phyloP scores from a whole-genome alignment of 2,888 invertebrate species.

The Phania funesta region DNA sequence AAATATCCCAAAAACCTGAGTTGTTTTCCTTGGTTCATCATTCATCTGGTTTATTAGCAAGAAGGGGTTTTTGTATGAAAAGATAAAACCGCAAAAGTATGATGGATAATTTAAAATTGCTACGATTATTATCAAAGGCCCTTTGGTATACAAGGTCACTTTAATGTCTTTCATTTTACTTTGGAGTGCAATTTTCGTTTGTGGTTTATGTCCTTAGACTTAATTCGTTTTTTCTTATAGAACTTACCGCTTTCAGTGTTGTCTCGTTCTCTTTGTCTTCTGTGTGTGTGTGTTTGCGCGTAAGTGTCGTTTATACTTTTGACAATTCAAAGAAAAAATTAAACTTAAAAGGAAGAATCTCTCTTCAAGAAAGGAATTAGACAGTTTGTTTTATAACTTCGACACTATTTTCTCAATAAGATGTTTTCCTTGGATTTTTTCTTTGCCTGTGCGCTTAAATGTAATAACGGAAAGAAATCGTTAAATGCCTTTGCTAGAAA shows the following conservation, averaged over 20 bases:
- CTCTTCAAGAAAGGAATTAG: constrained; percentile 41
- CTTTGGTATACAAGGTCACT: not conserved
- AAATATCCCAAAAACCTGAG: no score
- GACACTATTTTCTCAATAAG: constrained; percentile 19
- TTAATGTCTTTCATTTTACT: not conserved
- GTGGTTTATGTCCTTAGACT: constrained; percentile 23
- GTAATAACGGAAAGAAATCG: constrained; percentile 24
- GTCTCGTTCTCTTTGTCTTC: not conserved
- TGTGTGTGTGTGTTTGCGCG: not conserved
- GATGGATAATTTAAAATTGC: no score
- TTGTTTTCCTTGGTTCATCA: no score
- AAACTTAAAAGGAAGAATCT: constrained; percentile 47
- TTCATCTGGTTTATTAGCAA: no score
- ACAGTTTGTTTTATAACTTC: not conserved
- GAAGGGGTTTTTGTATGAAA: no score
- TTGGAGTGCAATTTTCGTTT: not conserved
- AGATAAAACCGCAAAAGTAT: no score
- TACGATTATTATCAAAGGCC: no score
- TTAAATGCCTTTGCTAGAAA: constrained; percentile 63
- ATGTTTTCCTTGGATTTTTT: constrained; percentile 7
- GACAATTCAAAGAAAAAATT: constrained; percentile 32
- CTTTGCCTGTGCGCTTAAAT: constrained; percentile 23
- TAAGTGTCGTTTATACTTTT: constrained; percentile 40
- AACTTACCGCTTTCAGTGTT: constrained; percentile 53
- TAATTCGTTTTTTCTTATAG: not conserved